Conservation (phyloP, 64 coral and sea anemone species). For the Anthopleura sola region DNA sequence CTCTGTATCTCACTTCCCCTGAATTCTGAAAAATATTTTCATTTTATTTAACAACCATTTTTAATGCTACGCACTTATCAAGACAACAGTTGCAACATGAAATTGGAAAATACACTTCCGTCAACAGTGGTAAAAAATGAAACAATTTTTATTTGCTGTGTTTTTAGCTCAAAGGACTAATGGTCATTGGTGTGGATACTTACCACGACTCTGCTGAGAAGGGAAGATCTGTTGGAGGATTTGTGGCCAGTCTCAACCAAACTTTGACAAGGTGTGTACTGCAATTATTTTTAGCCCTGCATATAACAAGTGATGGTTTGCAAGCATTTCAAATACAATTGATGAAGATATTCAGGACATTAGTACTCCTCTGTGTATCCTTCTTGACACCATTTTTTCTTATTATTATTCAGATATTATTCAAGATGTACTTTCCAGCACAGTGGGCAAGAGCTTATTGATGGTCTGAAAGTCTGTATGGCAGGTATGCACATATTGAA, state of each 20-base stretch:
- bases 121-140: no score
- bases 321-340: no score
- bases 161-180: slow-evolving; percentile 66
- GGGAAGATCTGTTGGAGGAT: slow-evolving; percentile 92
- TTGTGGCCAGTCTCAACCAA: slow-evolving; percentile 87
- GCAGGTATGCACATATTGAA: slow-evolving; percentile 41
- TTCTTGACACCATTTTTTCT: background rate
- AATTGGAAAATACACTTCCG: no score
- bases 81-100: no score
- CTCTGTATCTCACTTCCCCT: no score
- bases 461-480: slow-evolving; percentile 85
- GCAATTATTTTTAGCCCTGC: no score
- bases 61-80: no score
- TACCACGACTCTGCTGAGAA: slow-evolving; percentile 89
- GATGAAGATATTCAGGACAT: background rate
- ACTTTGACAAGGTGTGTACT: slow-evolving; percentile 58
- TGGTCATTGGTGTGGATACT: slow-evolving; percentile 90
- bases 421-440: slow-evolving; percentile 88
- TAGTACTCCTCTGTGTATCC: no score
- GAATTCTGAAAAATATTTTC: no score
- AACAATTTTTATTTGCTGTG: background rate
- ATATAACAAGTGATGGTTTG: no score
- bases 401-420: slow-evolving; percentile 55
- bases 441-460: slow-evolving; percentile 79
- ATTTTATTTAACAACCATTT: no score